Conservation (phyloP, 2,888 invertebrate species). For the Polydrusus pterygomalis region DNA sequence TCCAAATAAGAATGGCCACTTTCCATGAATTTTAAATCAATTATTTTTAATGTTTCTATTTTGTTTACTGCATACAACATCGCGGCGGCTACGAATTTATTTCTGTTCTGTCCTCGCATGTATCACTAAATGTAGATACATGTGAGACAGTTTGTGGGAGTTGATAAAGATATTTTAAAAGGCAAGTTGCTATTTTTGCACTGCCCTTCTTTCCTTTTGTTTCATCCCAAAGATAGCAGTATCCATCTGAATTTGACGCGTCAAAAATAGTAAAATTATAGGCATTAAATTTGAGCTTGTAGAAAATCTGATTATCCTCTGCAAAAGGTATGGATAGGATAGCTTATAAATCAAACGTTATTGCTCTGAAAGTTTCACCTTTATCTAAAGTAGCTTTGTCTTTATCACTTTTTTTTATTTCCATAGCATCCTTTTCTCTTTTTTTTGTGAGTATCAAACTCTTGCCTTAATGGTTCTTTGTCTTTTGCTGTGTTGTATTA, state of each 20-base stretch:
- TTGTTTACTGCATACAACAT: constrained; percentile 57
- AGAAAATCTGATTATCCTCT: constrained; percentile 45
- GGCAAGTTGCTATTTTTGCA: constrained; percentile 56
- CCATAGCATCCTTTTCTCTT: background rate
- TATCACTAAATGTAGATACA: constrained; percentile 51
- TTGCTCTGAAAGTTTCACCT: constrained; percentile 18
- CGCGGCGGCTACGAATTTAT: constrained; percentile 47
- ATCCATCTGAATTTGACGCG: constrained; percentile 35
- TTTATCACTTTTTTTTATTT: background rate
- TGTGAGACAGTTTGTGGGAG: constrained; percentile 52
- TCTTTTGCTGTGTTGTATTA: constrained; percentile 1
- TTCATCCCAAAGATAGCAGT: constrained; percentile 55
- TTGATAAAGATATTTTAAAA: constrained; percentile 53
- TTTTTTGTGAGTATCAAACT: background rate
- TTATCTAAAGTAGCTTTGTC: background rate
- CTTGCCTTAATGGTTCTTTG: background rate
- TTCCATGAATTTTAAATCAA: constrained; percentile 60
- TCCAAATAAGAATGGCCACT: constrained; percentile 55
- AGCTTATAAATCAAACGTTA: constrained; percentile 32
- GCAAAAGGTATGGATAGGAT: background rate
- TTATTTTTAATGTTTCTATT: constrained; percentile 43
- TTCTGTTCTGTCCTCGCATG: constrained; percentile 49
- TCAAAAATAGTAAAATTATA: constrained; percentile 59
- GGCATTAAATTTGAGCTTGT: constrained; percentile 46
- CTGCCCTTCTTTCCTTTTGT: constrained; percentile 54